Evolutionary conservation across 2,888 invertebrate species (phyloP), one percentile per base, ranked within the genome.

Genomic region (Drosophila kuntzei): DNA sequence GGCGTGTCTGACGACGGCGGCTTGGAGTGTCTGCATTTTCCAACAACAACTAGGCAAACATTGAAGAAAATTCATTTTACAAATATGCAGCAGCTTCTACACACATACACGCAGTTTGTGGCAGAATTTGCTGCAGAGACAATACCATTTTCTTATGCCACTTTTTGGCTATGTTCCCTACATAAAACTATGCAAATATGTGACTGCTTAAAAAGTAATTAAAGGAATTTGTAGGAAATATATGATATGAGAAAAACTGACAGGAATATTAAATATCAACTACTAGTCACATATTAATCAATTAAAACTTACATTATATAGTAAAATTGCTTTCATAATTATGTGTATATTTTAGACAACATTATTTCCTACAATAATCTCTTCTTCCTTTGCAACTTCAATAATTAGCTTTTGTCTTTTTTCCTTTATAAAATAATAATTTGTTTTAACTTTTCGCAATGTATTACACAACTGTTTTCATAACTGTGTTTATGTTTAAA

Each of bases 11-110:
- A 18, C 20, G 16, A 18, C 14, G 39, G 14, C 14, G 50, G 36
- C 8, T 41, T 49, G 7, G 27, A 27, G 46, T 46, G 20, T 27
- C 27, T 29, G 22, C 18, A 37, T 14, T 11, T 27, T 2, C 14
- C 41, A 54, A 20, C 50, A 60, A 34, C 59, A 29, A 34, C 34
- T 32, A 34, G 14, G 41, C 22, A 44, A 71, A 34, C 53, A 22
- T 37, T 51, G 25, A 60, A 66, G 58, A 46, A 55, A 50, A 55
- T 57, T 39, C 62, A 76, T 59, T 71, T 66, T 25, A 55, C 49
- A 63, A 70, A 78, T 61, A 74, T 70, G 51, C 58, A 67, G 44
- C 63, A 66, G 46, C 8, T 9, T 11, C 49, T 27, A 12, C n/a
- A 16, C 16, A 41, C 39, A 27, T n/a, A 11, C 32, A 37, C 12